A percentile compares a stretch with the other conserved stretches of the same genome.
phyloP scores from a whole-genome alignment of 2,113 vertebrate genomes.

The Tricholaema leucomelas region DNA sequence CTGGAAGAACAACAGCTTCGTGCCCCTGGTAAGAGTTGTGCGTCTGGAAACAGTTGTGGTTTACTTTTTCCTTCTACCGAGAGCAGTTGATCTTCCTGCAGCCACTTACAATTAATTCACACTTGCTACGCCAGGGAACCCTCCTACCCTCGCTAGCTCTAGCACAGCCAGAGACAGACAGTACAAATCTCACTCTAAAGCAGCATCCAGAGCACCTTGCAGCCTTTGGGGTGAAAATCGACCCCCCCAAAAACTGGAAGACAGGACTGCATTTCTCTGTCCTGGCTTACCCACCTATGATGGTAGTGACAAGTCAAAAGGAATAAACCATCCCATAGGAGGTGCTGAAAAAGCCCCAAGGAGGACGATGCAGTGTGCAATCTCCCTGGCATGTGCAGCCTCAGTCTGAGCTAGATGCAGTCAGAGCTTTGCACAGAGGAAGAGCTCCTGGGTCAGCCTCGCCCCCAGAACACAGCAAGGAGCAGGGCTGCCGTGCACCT shows the following conservation, averaged over 20 bases:
- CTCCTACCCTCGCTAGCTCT: neutral
- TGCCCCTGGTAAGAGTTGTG: neutral
- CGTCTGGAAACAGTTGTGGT: neutral
- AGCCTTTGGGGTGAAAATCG: neutral
- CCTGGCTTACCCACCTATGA: neutral
- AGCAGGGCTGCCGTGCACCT: neutral
- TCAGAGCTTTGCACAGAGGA: neutral
- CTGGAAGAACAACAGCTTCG: neutral
- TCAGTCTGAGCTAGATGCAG: neutral
- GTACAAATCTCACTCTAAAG: neutral
- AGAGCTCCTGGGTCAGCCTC: neutral
- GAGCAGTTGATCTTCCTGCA: neutral
- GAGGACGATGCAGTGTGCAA: rapidly evolving
- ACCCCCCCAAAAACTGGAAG: neutral
- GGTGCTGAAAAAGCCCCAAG: neutral
- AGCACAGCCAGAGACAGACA: neutral
- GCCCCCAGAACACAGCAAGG: rapidly evolving
- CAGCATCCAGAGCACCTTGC: neutral
- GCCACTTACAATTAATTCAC: neutral
- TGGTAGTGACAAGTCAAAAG: neutral
- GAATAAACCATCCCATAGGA: neutral
- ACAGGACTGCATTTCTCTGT: neutral
- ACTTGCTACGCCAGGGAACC: neutral
- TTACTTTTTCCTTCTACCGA: neutral
- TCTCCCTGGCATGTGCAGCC: neutral